A percentile compares a stretch with the other conserved stretches of the same genome.
Conservation (phyloP, 2,888 invertebrate genomes). For the Cryptocephalus primarius region DNA sequence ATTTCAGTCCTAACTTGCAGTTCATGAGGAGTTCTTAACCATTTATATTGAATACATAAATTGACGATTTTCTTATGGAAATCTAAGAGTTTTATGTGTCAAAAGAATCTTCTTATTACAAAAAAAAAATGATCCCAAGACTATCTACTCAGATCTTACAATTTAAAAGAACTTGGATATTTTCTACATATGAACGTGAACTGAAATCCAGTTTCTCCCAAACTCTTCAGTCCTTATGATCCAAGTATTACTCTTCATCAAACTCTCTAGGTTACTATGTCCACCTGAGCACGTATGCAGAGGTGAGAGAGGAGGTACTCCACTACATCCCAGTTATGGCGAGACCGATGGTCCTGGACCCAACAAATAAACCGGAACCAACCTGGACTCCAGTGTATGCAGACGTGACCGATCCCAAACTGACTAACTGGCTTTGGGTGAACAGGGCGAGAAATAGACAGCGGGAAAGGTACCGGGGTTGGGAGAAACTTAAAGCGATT, state of each 20-base stretch:
- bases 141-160: too few species aligned
- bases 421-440: conserved; percentile 86
- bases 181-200: too few species aligned
- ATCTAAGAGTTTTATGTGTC: too few species aligned
- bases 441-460: conserved; percentile 71
- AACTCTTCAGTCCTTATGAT: neutral
- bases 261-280: conserved; percentile 70
- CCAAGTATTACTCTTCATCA: neutral
- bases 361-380: conserved; percentile 70
- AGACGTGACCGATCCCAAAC: conserved; percentile 82
- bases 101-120: too few species aligned
- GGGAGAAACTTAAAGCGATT: conserved; percentile 35
- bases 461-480: conserved; percentile 60
- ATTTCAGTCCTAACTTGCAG: too few species aligned
- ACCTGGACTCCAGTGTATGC: conserved; percentile 97
- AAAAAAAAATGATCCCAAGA: too few species aligned
- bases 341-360: conserved; percentile 80
- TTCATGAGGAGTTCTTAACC: too few species aligned
- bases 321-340: conserved; percentile 97
- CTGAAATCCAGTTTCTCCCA: too few species aligned
- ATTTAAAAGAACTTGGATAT: too few species aligned
- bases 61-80: too few species aligned
- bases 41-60: too few species aligned
- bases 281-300: conserved; percentile 91
- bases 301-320: conserved; percentile 90